Base-by-base conservation (phyloP, 2,797 vertebrate species). In the Pseudotriccus pelzelni region DNA sequence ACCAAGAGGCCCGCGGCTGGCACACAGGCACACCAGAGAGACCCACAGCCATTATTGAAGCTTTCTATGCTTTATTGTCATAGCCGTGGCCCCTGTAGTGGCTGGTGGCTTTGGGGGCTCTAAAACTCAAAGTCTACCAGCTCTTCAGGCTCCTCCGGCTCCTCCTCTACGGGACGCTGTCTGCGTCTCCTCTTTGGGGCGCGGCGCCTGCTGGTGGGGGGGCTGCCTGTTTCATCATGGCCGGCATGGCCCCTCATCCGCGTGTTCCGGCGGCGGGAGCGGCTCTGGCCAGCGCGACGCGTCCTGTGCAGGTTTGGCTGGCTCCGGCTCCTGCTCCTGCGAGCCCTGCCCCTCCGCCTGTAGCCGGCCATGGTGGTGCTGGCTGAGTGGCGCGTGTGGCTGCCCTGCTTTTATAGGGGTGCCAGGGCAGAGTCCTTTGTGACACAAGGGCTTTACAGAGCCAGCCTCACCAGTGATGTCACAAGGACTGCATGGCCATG, bases 191-290 rank as follows among this genome's bases (percentile, higher is more conserved):
- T 49, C 5, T 36, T 15, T 25, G 4, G 21, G 36, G 66, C 6
- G n/a, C 5, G 55, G 34, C 24, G 55, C 34, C 32, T 46, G 55
- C 7, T 3, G 9, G 3, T 6, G 1, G 34, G 13, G 10, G 24
- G 14, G 24, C 21, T 3, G 0, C 1, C 49, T 7, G 22, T 4
- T 4, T 39, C 6, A 2, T 4, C 10, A 3, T 7, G 24, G 36
- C 58, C 27, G 11, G 23, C 56, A 58, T 11, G 7, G 23, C 56
- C 34, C 34, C 34, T 25, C 56, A 7, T 39, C 8, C 27, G 18
- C 18, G 8, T 63, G 5, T 34, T 21, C 28, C 21, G 70, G 36
- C 83, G 74, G 63, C 41, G 69, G 8, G 62, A 2, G 62, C 30
- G 62, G 77, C 59, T 62, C 4, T 30, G 37, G 37, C 86, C 78